Evolutionary conservation across 2,888 invertebrate species (phyloP).

Genomic region (Eilema sororculum): DNA sequence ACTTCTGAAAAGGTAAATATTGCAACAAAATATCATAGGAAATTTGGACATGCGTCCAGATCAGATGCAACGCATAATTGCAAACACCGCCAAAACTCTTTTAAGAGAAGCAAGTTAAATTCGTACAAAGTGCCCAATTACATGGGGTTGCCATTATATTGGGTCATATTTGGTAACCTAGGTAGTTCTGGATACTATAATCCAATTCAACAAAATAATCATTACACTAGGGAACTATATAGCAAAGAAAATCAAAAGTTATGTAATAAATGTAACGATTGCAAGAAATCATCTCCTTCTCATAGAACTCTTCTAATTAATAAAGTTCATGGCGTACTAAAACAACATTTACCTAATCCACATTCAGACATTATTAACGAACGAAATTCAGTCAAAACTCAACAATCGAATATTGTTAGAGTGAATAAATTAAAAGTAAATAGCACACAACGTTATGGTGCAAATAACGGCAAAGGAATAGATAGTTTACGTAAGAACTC

Average conservation of each 20-base stretch:
- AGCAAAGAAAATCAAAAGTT: background rate
- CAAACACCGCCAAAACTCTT: background rate
- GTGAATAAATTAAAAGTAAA: background rate
- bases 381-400: background rate
- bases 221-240: background rate
- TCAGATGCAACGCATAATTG: background rate
- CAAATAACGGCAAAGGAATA: background rate
- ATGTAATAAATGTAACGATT: too few relatives aligned
- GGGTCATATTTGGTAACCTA: conserved; percentile 3
- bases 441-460: background rate
- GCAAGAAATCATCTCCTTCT: background rate
- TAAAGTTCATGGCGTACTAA: background rate
- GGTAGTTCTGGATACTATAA: background rate
- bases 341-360: background rate
- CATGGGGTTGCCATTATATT: conserved; percentile 6
- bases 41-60: background rate
- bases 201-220: background rate
- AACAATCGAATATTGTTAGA: background rate
- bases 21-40: background rate
- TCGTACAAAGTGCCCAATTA: background rate
- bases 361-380: too few relatives aligned
- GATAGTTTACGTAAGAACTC: background rate
- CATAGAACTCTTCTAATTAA: background rate
- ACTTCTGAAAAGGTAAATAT: conserved; percentile 26
- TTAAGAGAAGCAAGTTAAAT: background rate